A percentile compares a stretch with the other conserved stretches of the same genome.
These are phyloP conservation scores for Cheilosia scutellata DNA, from an alignment of 2,888 invertebrate species.

Conservation along the genomic window DNA sequence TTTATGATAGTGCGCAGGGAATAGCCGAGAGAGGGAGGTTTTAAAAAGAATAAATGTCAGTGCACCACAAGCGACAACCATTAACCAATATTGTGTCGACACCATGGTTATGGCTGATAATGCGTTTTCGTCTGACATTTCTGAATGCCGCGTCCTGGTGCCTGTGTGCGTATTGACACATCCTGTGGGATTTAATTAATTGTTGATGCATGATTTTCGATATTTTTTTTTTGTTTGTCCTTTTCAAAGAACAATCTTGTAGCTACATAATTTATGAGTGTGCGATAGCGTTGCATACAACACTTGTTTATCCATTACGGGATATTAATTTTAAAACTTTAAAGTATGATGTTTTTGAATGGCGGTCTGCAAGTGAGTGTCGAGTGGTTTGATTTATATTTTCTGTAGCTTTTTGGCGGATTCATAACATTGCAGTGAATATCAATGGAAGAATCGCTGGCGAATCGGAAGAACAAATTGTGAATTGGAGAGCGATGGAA, in stretches of 20 bases:
- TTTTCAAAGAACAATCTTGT: neutral
- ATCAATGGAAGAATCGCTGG: too few species aligned
- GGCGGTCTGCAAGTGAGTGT: too few species aligned
- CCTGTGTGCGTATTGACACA: conserved; percentile 44
- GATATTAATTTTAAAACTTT: neutral
- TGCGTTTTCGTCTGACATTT: conserved; percentile 26
- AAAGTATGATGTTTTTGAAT: too few species aligned
- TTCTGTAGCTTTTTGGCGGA: too few species aligned
- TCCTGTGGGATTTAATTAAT: conserved; percentile 63
- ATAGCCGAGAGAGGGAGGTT: neutral
- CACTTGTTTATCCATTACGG: neutral
- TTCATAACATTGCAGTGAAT: too few species aligned
- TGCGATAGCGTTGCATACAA: neutral
- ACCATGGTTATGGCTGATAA: conserved; percentile 43
- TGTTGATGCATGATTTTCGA: conserved; percentile 48
- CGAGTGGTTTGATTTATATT: too few species aligned
- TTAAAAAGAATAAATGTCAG: conserved; percentile 18
- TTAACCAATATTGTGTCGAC: conserved; percentile 46
- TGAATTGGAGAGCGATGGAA: too few species aligned
- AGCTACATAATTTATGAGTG: neutral
- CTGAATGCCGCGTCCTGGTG: neutral
- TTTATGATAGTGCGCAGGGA: neutral
- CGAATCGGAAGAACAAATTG: too few species aligned
- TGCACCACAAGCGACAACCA: conserved; percentile 45
- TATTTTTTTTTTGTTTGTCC: conserved; percentile 1